Evolutionary conservation across 2,888 invertebrate genomes (phyloP).

Genomic region (Drosophila meridiana): DNA sequence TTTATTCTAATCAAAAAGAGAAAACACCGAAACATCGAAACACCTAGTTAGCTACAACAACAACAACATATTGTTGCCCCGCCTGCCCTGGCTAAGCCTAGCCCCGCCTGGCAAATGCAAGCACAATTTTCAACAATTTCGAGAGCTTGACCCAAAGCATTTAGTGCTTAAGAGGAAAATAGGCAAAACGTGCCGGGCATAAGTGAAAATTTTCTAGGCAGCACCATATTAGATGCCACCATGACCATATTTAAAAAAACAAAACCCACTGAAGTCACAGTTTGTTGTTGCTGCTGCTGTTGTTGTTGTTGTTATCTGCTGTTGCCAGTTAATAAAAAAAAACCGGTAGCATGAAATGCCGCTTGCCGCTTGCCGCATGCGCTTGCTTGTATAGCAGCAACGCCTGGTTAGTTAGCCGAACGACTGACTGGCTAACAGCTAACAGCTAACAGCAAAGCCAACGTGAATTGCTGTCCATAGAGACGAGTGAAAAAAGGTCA

Average conservation of each 20-base stretch:
- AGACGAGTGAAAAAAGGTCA: conserved; percentile 27
- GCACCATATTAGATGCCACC: conserved; percentile 64
- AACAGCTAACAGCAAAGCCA: conserved; percentile 10
- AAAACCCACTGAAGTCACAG: conserved; percentile 64
- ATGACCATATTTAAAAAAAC: conserved; percentile 64
- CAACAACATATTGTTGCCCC: conserved; percentile 7
- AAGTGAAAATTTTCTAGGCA: conserved; percentile 75
- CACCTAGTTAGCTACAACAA: conserved; percentile 5
- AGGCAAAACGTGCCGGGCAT: conserved; percentile 73
- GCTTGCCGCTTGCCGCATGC: conserved; percentile 39
- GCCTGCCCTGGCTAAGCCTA: background rate
- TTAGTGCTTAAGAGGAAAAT: conserved; percentile 72
- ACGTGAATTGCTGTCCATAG: conserved; percentile 20
- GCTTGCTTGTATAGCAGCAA: conserved; percentile 25
- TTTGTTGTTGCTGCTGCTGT: conserved; percentile 48
- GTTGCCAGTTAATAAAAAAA: conserved; percentile 71
- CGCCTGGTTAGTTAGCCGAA: conserved; percentile 42
- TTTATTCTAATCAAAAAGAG: conserved; percentile 58
- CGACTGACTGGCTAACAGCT: conserved; percentile 30
- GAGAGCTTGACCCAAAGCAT: conserved; percentile 69
- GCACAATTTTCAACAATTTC: conserved; percentile 58
- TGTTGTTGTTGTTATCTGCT: conserved; percentile 36
- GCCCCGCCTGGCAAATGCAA: conserved; percentile 12
- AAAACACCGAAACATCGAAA: conserved; percentile 41
- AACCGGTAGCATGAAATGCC: conserved; percentile 75